Base-by-base conservation (phyloP, 2,797 vertebrate genomes). In the Tragelaphus oryx region DNA sequence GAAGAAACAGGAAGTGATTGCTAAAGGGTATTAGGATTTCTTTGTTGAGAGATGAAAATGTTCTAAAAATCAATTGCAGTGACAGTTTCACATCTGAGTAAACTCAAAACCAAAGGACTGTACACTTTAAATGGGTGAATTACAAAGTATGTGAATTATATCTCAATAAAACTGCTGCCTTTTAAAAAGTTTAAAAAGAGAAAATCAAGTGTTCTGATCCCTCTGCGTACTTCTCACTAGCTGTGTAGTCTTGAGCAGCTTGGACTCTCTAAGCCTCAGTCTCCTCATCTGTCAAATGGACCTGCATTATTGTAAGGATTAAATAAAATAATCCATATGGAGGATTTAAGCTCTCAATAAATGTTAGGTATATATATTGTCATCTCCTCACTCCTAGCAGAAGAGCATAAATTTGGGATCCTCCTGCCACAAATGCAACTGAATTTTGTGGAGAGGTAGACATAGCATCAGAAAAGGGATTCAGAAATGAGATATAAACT, bases 281-380 rank as follows among this genome's bases (percentile, higher is more conserved):
- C 74, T 91, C n/a, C 50, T 85, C 50, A 41, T 48, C 52, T 60
- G 79, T 79, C 50, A 94, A 93, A 92, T 2, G 0, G 20, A 30
- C 14, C 9, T 68, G 30, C 24, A 4, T 83, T 89, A 79, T 55
- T 95, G 24, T 52, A 86, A 93, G 33, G 46, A 48, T 92, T 71
- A 93, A 95, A 93, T 94, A 86, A 94, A 89, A 88, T 50, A 88
- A 71, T 65, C 14, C 54, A 54, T 4, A 54, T 28, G 6, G 55
- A 80, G 54, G 33, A 28, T 26, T 88, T 76, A 74, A 87, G 4
- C 2, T 20, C 8, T 91, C 62, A 74, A 54, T 68, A 92, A 62
- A 24, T 9, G 26, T 68, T 87, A 81, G 22, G 12, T 33, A 10
- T 33, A n/a, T 88, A 83, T 88, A 60, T 26, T 80, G 50, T 93